phyloP scores from a whole-genome alignment of 2,888 invertebrate species.

The Acrocera orbiculus region DNA sequence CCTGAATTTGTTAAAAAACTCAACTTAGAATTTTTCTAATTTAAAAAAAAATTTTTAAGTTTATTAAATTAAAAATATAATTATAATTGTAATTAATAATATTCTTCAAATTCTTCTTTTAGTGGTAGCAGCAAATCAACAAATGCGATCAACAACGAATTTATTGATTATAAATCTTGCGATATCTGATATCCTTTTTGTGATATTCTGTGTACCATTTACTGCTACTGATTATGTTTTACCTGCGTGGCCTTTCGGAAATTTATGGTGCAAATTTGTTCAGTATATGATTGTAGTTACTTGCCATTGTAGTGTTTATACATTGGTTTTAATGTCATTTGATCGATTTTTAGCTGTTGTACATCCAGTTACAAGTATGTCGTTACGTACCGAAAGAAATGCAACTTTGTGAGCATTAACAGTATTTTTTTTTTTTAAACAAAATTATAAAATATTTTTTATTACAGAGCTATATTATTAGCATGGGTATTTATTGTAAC shows the following conservation, averaged over 20 bases:
- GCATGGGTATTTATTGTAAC: slow-evolving; percentile 69
- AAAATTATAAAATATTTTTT: neutral
- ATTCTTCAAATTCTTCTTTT: no score
- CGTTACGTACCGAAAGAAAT: slow-evolving; percentile 63
- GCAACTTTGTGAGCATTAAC: slow-evolving; percentile 38
- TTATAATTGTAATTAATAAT: no score
- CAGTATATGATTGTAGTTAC: slow-evolving; percentile 85
- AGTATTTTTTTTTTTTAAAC: neutral
- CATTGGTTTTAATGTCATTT: slow-evolving; percentile 81
- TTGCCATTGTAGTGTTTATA: slow-evolving; percentile 86
- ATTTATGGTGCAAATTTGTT: slow-evolving; percentile 66
- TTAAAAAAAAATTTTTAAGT: no score
- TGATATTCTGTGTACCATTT: slow-evolving; percentile 86
- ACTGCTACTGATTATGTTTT: slow-evolving; percentile 81
- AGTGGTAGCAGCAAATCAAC: slow-evolving; percentile 73
- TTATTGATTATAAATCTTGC: slow-evolving; percentile 80
- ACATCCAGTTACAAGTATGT: slow-evolving; percentile 78
- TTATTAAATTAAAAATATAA: no score
- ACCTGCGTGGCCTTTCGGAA: slow-evolving; percentile 80
- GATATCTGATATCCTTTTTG: slow-evolving; percentile 77
- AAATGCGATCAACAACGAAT: slow-evolving; percentile 88
- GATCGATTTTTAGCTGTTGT: slow-evolving; percentile 88
- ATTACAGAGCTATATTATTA: slow-evolving; percentile 47
- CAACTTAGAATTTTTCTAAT: no score
- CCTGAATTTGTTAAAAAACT: no score